Conservation (phyloP, 2,888 invertebrate genomes). For the Spisula subtruncata region DNA sequence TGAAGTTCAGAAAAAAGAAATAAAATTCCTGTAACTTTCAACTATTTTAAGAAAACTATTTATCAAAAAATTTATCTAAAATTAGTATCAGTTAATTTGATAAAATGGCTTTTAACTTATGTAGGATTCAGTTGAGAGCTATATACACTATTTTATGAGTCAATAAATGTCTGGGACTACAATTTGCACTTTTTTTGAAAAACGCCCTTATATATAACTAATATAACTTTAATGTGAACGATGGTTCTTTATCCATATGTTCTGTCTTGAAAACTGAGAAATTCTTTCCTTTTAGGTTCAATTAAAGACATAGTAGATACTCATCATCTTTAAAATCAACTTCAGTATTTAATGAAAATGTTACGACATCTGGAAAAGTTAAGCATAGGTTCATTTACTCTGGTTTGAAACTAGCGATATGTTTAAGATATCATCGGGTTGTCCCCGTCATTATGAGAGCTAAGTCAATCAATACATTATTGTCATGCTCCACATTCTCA, state of each 20-base stretch:
- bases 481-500: background rate
- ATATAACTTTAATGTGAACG: background rate
- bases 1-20: too few relatives aligned
- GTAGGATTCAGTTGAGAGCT: too few relatives aligned
- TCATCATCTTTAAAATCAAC: conserved; percentile 13
- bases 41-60: too few relatives aligned
- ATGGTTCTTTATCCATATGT: background rate
- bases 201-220: too few relatives aligned
- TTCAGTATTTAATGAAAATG: conserved; percentile 26
- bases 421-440: background rate
- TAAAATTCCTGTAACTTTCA: too few relatives aligned
- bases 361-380: background rate
- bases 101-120: too few relatives aligned
- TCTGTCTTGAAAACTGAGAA: background rate
- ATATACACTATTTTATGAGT: too few relatives aligned
- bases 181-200: background rate
- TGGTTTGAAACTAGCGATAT: background rate
- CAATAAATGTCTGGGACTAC: too few relatives aligned
- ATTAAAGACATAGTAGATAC: background rate
- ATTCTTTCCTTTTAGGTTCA: background rate
- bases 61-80: too few relatives aligned
- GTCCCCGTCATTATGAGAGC: background rate
- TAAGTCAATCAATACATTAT: conserved; percentile 19
- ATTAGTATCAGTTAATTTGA: too few relatives aligned
- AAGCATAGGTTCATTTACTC: background rate